Conservation (phyloP, 1,140 invertebrate genomes). For the Aphidius gifuensis region DNA sequence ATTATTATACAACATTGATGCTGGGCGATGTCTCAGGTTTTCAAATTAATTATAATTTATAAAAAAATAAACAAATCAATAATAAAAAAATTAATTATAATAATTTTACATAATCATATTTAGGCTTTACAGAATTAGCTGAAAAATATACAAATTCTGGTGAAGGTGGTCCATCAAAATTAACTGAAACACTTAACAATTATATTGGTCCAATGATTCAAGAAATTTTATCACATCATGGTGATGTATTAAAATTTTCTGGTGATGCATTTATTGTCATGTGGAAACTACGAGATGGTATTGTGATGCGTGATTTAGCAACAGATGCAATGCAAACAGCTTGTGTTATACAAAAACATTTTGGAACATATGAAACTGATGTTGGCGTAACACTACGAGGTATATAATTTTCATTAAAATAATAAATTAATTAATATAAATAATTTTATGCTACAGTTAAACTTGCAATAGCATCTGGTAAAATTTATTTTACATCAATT, state of each 20-base stretch:
- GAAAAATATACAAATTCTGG: constrained; percentile 62
- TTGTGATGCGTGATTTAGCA: constrained; percentile 59
- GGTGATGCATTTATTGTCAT: constrained; percentile 67
- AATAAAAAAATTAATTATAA: too few species aligned
- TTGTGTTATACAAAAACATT: constrained; percentile 63
- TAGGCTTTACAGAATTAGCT: constrained; percentile 62
- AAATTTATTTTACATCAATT: constrained; percentile 59
- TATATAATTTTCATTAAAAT: constrained; percentile 24
- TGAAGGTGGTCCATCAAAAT: constrained; percentile 61
- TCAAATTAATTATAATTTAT: background rate
- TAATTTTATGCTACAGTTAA: constrained; percentile 52
- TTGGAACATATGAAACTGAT: constrained; percentile 60
- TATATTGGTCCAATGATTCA: constrained; percentile 68
- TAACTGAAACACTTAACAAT: constrained; percentile 63
- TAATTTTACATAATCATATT: too few species aligned
- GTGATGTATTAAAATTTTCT: constrained; percentile 67
- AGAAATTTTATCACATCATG: constrained; percentile 61
- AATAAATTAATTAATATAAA: too few species aligned
- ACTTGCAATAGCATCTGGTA: constrained; percentile 62
- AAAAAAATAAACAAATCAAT: constrained; percentile 3
- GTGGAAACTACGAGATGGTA: constrained; percentile 56
- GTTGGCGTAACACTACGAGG: constrained; percentile 59
- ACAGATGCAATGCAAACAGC: constrained; percentile 62
- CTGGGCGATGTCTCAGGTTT: constrained; percentile 63
- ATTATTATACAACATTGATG: constrained; percentile 60